Percentiles rank a stretch among this genome's conserved stretches.
phyloP scores from a whole-genome alignment of 2,113 vertebrate genomes.

The Hipposideros armiger region DNA sequence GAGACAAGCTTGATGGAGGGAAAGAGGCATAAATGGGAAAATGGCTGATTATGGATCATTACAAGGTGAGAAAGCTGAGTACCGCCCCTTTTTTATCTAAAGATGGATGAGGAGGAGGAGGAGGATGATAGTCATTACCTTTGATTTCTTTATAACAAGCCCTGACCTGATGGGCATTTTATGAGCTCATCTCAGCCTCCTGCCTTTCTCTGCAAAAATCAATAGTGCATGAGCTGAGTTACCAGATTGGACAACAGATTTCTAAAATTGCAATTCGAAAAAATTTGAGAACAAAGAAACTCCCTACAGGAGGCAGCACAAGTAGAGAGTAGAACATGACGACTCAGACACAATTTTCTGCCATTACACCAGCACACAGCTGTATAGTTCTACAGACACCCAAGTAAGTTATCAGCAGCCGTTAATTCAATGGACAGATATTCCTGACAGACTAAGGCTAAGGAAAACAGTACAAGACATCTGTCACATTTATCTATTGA shows the following conservation, averaged over 20 bases:
- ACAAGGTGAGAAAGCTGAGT: background rate
- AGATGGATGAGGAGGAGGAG: background rate
- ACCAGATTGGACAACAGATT: background rate
- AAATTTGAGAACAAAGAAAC: slow-evolving; percentile 16
- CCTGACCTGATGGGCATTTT: background rate
- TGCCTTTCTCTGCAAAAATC: slow-evolving; percentile 23
- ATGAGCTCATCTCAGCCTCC: background rate
- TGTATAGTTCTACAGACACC: background rate
- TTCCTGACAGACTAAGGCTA: background rate
- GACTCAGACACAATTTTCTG: background rate
- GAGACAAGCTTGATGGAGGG: background rate
- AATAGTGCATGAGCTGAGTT: background rate
- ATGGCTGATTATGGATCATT: background rate
- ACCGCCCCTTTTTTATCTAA: background rate
- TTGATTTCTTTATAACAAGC: background rate
- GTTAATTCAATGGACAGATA: background rate
- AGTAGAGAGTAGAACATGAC: background rate
- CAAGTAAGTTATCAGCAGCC: background rate
- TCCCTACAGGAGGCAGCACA: background rate
- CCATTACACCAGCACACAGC: background rate
- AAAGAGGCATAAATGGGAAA: background rate
- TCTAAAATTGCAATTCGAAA: slow-evolving; percentile 52
- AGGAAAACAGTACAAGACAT: background rate
- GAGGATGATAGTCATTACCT: background rate
- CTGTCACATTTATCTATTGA: slow-evolving; percentile 16